These are phyloP conservation scores for Boulengeromyrus knoepffleri DNA, from an alignment of 2,113 vertebrate species.

Conservation along the genomic window DNA sequence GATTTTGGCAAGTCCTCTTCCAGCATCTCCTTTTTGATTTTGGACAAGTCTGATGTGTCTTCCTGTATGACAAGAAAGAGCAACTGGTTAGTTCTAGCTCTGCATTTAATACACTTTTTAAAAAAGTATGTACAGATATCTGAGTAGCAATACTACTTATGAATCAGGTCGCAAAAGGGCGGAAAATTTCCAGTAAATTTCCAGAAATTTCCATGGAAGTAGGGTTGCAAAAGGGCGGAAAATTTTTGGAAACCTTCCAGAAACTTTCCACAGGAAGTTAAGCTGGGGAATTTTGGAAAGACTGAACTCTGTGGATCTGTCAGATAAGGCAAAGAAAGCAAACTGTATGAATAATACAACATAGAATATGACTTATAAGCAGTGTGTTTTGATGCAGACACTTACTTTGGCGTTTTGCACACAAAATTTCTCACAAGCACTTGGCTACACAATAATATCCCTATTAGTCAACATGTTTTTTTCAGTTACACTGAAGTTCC, in stretches of 20 bases:
- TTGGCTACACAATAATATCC: background rate
- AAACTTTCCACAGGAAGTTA: background rate
- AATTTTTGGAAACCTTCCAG: background rate
- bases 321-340: background rate
- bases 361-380: background rate
- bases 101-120: background rate
- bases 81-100: background rate
- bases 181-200: background rate
- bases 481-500: background rate
- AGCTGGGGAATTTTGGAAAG: background rate
- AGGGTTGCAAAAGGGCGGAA: background rate
- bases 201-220: background rate
- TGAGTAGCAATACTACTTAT: background rate
- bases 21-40: constrained; percentile 25
- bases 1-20: constrained; percentile 14
- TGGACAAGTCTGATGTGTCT: background rate
- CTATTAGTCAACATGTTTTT: background rate
- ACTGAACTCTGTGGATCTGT: background rate
- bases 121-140: background rate
- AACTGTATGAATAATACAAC: background rate
- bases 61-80: background rate
- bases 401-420: background rate
- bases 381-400: background rate
- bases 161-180: background rate
- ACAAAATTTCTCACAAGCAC: background rate